Evolutionary conservation across 2,113 vertebrate genomes (phyloP), one percentile per base, ranked within the genome.

Genomic region (Meleagris gallopavo): DNA sequence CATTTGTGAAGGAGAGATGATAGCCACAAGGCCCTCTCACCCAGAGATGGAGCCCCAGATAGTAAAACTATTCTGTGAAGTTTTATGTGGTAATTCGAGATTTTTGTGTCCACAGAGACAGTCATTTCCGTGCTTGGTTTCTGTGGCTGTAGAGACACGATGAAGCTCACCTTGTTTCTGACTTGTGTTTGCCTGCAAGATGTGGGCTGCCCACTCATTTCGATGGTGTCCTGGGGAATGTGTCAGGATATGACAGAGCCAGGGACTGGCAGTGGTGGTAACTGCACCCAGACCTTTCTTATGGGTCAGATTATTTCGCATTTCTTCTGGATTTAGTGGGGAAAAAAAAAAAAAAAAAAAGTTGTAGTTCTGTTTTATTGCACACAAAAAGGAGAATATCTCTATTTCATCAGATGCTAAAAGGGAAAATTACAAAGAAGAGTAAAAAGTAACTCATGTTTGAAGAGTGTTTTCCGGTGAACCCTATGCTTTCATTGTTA

Each of bases 181-280:
- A 11, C 46, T 16, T 64, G 57, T 50, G 1, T 83, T 75, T 79
- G 24, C 36, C 36, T 69, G 30, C 71, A 79, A 85, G 2, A 25
- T 0, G 0, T 0, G 2, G n/a, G 54, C 67, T 64, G 60, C 29
- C n/a, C 30, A 6, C 22, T 8, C 8, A 18, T 21, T n/a, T 38
- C 6, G 11, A 13, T 52, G 55, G 10, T 13, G 16, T 27, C 46
- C 34, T 11, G 12, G 61, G 25, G 11, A 29, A 19, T 17, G 16
- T 40, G 40, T 11, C 22, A 32, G 29, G 22, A n/a, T 50, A 36
- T 69, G 52, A 27, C 0, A 0, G 4, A 7, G 40, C 18, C 22
- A 8, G 46, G 58, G 27, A 1, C 10, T 43, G 36, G 3, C 66
- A 38, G 50, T 2, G 2, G 10, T 45, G 69, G 54, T 58, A 77